Evolutionary conservation across 2,113 vertebrate genomes (phyloP).

Genomic region (Pollimyrus isidori): DNA sequence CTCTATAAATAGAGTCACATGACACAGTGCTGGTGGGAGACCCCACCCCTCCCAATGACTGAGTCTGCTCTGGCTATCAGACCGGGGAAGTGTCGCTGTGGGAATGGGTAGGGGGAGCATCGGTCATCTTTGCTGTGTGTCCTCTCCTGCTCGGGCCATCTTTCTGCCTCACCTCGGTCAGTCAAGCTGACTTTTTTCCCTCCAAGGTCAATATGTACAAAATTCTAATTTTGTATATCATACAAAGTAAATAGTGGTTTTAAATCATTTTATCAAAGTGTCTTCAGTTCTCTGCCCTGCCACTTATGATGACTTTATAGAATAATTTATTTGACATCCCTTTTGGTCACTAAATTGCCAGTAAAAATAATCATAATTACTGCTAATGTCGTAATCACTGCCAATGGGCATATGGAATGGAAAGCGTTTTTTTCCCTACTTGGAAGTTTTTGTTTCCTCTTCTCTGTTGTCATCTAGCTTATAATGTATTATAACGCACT

Average conservation of each 20-base stretch:
- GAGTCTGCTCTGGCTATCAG: neutral
- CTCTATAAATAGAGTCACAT: conserved; percentile 9
- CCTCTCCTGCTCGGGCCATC: neutral
- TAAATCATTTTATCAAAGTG: neutral
- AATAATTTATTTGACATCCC: neutral
- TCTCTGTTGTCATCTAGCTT: neutral
- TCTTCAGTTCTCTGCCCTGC: neutral
- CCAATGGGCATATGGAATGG: neutral
- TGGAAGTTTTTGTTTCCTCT: neutral
- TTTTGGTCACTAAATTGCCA: neutral
- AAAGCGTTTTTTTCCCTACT: neutral
- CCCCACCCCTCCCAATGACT: neutral
- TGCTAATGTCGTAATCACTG: neutral
- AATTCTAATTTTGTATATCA: neutral
- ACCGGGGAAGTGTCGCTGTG: neutral
- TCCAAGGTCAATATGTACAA: neutral
- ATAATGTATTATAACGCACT: neutral
- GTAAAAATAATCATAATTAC: neutral
- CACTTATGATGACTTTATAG: neutral
- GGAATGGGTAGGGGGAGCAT: neutral
- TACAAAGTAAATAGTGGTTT: neutral
- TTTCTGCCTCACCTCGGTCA: neutral
- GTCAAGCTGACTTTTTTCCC: neutral
- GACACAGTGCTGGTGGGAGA: neutral
- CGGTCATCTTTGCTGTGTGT: neutral